Evolutionary conservation across 2,888 invertebrate species (phyloP).

Genomic region (Volucella inflata): DNA sequence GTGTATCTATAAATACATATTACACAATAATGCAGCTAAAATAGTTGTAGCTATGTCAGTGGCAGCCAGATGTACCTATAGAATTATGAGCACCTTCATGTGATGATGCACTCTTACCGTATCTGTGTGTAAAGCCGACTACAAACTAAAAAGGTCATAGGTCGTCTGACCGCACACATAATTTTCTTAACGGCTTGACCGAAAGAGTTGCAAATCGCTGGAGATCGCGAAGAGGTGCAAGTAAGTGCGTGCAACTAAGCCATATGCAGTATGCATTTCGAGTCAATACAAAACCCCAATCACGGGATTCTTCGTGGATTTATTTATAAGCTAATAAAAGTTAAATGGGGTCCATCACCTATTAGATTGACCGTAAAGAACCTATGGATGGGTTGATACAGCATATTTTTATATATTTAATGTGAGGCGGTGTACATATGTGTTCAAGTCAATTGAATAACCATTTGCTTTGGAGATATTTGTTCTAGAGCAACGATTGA

Average conservation of each 20-base stretch:
- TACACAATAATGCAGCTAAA: slow-evolving; percentile 42
- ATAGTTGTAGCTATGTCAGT: slow-evolving; percentile 9
- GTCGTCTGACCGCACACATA: slow-evolving; percentile 73
- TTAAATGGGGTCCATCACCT: slow-evolving; percentile 72
- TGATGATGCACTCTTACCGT: slow-evolving; percentile 60
- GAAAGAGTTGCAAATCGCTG: slow-evolving; percentile 52
- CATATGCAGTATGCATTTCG: slow-evolving; percentile 30
- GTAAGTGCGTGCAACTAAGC: slow-evolving; percentile 58
- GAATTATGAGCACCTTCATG: slow-evolving; percentile 59
- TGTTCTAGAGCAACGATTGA: background rate
- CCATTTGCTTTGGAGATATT: slow-evolving; percentile 10
- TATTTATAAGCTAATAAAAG: slow-evolving; percentile 72
- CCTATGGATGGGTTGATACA: slow-evolving; percentile 42
- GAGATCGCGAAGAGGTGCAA: slow-evolving; percentile 18
- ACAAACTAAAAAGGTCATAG: slow-evolving; percentile 61
- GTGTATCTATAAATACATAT: slow-evolving; percentile 36
- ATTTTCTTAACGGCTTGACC: slow-evolving; percentile 66
- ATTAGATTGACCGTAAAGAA: slow-evolving; percentile 52
- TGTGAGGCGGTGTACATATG: slow-evolving; percentile 7
- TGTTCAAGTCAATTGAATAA: slow-evolving; percentile 20
- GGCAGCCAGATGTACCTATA: background rate
- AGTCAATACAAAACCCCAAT: slow-evolving; percentile 56
- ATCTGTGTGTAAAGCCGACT: slow-evolving; percentile 51
- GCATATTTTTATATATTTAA: background rate
- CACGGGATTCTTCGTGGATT: slow-evolving; percentile 52